These are phyloP conservation scores for Latrodectus hesperus DNA, from an alignment of 2,888 invertebrate genomes.

Conservation along the genomic window DNA sequence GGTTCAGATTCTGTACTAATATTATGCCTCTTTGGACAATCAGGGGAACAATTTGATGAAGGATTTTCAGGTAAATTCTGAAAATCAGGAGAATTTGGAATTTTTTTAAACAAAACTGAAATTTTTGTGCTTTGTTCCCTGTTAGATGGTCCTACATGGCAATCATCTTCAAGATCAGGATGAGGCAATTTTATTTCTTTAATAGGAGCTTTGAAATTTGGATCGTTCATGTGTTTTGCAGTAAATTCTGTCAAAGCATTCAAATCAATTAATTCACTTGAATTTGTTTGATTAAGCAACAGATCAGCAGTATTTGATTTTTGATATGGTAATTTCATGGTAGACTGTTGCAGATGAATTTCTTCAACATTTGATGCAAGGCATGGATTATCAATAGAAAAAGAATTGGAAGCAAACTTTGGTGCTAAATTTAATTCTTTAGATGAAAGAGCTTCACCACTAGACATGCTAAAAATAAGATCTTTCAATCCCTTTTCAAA, in stretches of 20 bases:
- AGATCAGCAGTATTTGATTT: background rate
- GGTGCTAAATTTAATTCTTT: background rate
- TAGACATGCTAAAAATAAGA: slow-evolving; percentile 1
- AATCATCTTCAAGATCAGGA: slow-evolving; percentile 51
- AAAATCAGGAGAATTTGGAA: slow-evolving; percentile 40
- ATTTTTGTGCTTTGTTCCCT: slow-evolving; percentile 1
- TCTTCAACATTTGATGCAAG: slow-evolving; percentile 41
- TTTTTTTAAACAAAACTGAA: slow-evolving; percentile 30
- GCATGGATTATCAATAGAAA: slow-evolving; percentile 18
- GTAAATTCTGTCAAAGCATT: slow-evolving; percentile 52
- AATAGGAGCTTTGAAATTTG: slow-evolving; percentile 21
- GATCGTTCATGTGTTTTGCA: slow-evolving; percentile 48
- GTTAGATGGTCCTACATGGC: slow-evolving; percentile 2
- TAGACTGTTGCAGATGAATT: background rate
- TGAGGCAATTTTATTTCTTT: slow-evolving; percentile 42
- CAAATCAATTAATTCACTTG: slow-evolving; percentile 56
- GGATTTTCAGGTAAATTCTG: slow-evolving; percentile 49
- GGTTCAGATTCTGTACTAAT: background rate
- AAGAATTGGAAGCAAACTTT: slow-evolving; percentile 3
- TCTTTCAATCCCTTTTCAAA: slow-evolving; percentile 42
- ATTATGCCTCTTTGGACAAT: background rate
- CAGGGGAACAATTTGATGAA: slow-evolving; percentile 3
- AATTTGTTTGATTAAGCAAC: background rate
- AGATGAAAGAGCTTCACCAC: background rate
- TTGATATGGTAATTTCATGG: background rate